Evolutionary conservation across 2,888 invertebrate species (phyloP), one percentile per base, ranked within the genome.

Genomic region (Odontomyia ornata): DNA sequence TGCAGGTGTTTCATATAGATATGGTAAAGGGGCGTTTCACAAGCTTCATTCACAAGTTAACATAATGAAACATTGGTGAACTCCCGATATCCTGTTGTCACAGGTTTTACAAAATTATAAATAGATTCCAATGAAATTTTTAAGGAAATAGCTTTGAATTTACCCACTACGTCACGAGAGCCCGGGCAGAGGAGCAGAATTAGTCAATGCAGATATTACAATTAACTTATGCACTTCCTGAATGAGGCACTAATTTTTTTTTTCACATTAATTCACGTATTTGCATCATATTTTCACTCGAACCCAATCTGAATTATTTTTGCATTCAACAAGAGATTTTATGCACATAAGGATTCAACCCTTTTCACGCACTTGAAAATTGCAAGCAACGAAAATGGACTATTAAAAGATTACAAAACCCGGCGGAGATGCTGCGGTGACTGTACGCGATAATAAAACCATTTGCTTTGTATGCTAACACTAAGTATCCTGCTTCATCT

Each of bases 341-440:
- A 36, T 36, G 36, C 36, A 36, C 36, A 36, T 36, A 36, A 36
- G 36, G 18, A 52, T 9, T 52, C 7, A 15, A 4, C 75, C 75
- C 47, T 75, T 75, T 52, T 23, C 21, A 15, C 25, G 1, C 30
- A 43, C 25, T 62, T n/a, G 13, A 43, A 43, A 77, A 76, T 47
- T 76, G 71, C 56, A 79, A 75, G 23, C 57, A 21, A 60, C 46
- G 30, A 76, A 69, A 47, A n/a, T 77, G 77, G 30, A 79, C 79
- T 79, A 79, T 79, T 77, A 79, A 79, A 79, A 79, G 79, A 79
- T 46, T 76, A 77, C 69, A 73, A 76, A 77, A 77, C 77, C 77
- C 65, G 56, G 56, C 67, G 56, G 30, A 18, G n/a, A 28, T 57
- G 15, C 60, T 62, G 46, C 27, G 47, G 52, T 43, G 69, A 56